Percentiles rank a stretch among this genome's conserved stretches.
Conservation (phyloP, 1,140 invertebrate species). For the Sitobion miscanthi region DNA sequence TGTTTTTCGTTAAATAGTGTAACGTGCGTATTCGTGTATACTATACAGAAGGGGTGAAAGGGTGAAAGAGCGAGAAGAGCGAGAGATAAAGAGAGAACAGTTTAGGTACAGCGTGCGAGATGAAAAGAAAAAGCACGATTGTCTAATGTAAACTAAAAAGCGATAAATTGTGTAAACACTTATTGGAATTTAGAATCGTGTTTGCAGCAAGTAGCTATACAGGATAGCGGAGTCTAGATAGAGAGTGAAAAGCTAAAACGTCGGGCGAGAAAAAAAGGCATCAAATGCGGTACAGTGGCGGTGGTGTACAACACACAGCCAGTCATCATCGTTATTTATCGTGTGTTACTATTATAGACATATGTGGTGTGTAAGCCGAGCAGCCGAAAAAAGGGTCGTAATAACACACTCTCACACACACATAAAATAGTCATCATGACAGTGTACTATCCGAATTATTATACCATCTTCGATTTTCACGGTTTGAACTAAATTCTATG, state of each 20-base stretch:
- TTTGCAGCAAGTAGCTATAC: not conserved
- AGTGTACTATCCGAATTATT: not conserved
- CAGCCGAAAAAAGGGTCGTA: not conserved
- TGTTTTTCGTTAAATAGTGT: not conserved
- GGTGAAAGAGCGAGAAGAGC: not conserved
- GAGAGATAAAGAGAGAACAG: not conserved
- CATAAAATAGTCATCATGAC: not conserved
- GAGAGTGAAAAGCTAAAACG: not conserved
- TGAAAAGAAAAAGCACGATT: not conserved
- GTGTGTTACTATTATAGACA: not conserved
- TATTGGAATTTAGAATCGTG: slow-evolving; percentile 22
- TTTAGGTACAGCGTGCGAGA: not conserved
- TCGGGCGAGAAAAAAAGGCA: not conserved
- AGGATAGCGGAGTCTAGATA: not conserved
- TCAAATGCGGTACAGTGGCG: not conserved
- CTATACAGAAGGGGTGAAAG: not conserved
- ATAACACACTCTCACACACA: not conserved
- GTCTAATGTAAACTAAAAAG: not conserved
- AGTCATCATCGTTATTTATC: not conserved
- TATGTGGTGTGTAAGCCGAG: not conserved
- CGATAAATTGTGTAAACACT: slow-evolving; percentile 38
- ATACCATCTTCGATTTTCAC: not conserved
- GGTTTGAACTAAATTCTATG: too few relatives aligned
- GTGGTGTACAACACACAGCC: not conserved
- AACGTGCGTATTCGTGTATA: not conserved